Evolutionary conservation across 2,113 vertebrate genomes (phyloP), one percentile per base, ranked within the genome.

Genomic region (Oncorhynchus kisutch): DNA sequence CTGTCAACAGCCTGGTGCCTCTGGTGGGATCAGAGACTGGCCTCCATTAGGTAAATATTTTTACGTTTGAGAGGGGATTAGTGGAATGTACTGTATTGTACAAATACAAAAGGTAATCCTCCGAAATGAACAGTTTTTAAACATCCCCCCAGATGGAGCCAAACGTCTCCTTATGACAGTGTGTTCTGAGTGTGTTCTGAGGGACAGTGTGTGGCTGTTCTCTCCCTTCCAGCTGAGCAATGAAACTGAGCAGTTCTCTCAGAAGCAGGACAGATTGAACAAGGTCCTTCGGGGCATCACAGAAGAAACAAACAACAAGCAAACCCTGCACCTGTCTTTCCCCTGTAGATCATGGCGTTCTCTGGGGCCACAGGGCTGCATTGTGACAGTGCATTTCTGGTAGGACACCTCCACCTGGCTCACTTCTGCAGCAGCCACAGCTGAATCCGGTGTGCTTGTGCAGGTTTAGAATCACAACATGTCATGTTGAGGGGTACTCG

Each of bases 331-430:
- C 34, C 1, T 62, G 1, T 72, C 60, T 71, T 25, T 54, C 13
- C 5, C 16, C 1, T 71, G 16, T 84, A 99, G 97, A 89, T 96
- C 78, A 90, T 97, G 64, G 94, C 92, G 16, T 94, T 95, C 85
- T 99, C 97, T 0, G 95, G 95, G 67, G 94, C 95, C 48, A 95
- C 97, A 74, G 97, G 96, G 45, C 91, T 99, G 85, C 97, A 99
- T 86, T 95, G 96, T 82, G 98, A 98, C 86, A 94, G 96, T 70
- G 90, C 95, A 14, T 95, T 92, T 89, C 91, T 98, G 82, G 75
- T 99, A 76, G 97, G 95, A 71, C 94, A 95, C 71, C 91, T 99
- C 88, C 88, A 99, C 85, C 89, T 98, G 73, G 95, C 96, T 70
- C 94, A 93, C 66, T 77, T 96, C 76, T 96, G 94, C 76, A 95